Evolutionary conservation across 2,113 vertebrate genomes (phyloP).

Genomic region (Speoplatyrhinus poulsoni): DNA sequence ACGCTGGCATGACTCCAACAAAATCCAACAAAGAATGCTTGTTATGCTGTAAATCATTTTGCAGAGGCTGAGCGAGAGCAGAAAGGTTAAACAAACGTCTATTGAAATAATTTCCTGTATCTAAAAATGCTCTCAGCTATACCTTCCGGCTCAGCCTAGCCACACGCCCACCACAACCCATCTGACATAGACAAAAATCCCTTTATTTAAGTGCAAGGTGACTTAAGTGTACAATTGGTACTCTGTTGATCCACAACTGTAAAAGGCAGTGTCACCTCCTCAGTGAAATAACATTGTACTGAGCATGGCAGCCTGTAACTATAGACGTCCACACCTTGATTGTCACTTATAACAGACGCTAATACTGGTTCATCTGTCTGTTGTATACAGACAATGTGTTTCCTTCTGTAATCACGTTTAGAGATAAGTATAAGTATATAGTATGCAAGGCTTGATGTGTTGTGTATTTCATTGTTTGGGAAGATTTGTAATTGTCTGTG

Average conservation of each 20-base stretch:
- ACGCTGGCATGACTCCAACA: neutral
- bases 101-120: constrained; percentile 68
- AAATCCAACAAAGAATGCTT: constrained; percentile 25
- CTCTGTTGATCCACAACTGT: neutral
- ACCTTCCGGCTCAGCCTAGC: neutral
- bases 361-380: neutral
- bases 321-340: constrained; percentile 22
- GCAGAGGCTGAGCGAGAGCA: constrained; percentile 20
- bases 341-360: constrained; percentile 29
- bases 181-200: neutral
- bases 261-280: constrained; percentile 20
- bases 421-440: neutral
- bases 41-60: constrained; percentile 33
- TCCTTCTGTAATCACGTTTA: neutral
- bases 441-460: neutral
- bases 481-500: constrained; percentile 18
- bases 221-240: neutral
- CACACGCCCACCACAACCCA: neutral
- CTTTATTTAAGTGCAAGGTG: neutral
- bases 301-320: constrained; percentile 8
- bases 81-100: constrained; percentile 58
- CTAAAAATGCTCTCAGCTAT: constrained; percentile 30
- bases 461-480: constrained; percentile 23
- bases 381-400: constrained; percentile 17
- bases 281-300: constrained; percentile 5